Percentiles rank a stretch among this genome's conserved stretches.
phyloP scores from a whole-genome alignment of 35 echinoderm and acorn worm species.

The Nesometra sesokonis region DNA sequence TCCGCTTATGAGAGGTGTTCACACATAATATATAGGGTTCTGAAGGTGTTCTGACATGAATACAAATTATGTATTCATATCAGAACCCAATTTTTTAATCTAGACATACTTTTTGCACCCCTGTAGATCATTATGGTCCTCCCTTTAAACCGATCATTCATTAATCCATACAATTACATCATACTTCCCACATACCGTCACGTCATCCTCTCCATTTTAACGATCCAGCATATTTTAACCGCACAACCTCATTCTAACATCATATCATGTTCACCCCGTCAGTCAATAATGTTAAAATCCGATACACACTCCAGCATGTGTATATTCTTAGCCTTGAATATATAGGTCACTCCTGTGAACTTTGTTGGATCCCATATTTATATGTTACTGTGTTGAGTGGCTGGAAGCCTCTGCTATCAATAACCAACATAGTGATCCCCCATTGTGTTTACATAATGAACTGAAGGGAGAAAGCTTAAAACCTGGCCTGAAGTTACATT shows the following conservation, averaged over 20 bases:
- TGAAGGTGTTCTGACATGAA: too few species aligned
- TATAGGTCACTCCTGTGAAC: background rate
- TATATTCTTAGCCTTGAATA: background rate
- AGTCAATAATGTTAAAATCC: background rate
- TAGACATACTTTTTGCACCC: too few species aligned
- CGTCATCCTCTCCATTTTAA: too few species aligned
- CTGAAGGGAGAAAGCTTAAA: background rate
- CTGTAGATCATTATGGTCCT: too few species aligned
- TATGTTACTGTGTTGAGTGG: background rate
- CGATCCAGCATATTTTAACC: background rate
- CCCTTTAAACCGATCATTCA: too few species aligned
- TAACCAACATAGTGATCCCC: background rate
- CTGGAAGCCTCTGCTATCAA: background rate
- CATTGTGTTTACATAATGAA: constrained; percentile 1
- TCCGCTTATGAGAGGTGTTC: too few species aligned
- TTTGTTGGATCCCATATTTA: background rate
- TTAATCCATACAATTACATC: too few species aligned
- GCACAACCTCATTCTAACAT: background rate
- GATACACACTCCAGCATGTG: background rate
- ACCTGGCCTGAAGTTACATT: background rate
- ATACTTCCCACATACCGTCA: too few species aligned
- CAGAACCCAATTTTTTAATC: too few species aligned
- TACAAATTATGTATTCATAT: too few species aligned
- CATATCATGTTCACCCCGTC: background rate
- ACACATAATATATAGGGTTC: too few species aligned